phyloP scores from a whole-genome alignment of 2,888 invertebrate species.

The Hyposoter didymator region DNA sequence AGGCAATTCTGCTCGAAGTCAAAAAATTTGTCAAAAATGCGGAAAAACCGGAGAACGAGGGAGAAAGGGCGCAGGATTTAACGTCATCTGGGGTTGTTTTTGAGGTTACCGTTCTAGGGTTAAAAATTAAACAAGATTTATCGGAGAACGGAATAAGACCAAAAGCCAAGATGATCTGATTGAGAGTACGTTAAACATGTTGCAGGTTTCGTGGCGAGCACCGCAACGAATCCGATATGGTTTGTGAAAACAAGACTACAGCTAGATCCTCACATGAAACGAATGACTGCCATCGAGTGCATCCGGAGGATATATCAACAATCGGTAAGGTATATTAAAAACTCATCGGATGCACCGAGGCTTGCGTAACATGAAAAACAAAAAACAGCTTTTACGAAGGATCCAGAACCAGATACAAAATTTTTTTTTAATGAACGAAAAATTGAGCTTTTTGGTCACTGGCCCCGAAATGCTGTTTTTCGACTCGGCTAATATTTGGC shows the following conservation, averaged over 20 bases:
- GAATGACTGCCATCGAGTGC: conserved; percentile 91
- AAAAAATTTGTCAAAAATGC: no score
- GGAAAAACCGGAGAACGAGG: no score
- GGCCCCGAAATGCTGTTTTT: background rate
- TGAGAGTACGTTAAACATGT: conserved; percentile 68
- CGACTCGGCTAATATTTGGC: conserved; percentile 5
- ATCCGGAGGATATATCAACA: conserved; percentile 93
- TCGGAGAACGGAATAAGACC: background rate
- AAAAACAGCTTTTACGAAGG: background rate
- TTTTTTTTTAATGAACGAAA: background rate
- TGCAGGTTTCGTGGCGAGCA: conserved; percentile 96
- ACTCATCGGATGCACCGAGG: conserved; percentile 60
- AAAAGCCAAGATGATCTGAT: background rate
- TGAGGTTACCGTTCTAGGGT: no score
- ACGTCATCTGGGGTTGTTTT: no score
- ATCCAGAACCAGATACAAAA: background rate
- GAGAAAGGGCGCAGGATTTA: no score
- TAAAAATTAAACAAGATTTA: background rate
- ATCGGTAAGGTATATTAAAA: conserved; percentile 86
- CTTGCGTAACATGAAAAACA: conserved; percentile 25
- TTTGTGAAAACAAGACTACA: conserved; percentile 99
- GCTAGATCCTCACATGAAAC: conserved; percentile 89
- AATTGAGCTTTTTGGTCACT: conserved; percentile 39
- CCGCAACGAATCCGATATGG: conserved; percentile 99
- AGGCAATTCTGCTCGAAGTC: no score